These are phyloP conservation scores for Calonectris borealis DNA, from an alignment of 2,113 vertebrate species.

Conservation along the genomic window DNA sequence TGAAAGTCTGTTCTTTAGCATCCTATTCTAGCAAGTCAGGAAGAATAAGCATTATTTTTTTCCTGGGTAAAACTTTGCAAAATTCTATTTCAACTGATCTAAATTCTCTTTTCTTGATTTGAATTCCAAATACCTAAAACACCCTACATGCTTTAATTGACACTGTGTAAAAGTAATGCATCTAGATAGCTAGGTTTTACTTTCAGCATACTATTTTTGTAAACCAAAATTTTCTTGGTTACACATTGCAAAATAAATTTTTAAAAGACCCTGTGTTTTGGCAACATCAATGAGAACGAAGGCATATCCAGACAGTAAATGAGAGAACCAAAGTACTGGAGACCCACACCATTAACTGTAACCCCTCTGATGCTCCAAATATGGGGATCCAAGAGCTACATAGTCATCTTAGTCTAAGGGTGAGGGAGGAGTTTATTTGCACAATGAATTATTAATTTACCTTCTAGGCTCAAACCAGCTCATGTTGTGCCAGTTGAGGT, in stretches of 20 bases:
- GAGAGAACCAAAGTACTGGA: background rate
- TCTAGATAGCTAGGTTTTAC: background rate
- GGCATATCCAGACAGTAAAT: background rate
- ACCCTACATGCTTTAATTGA: background rate
- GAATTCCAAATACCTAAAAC: background rate
- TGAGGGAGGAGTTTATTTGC: background rate
- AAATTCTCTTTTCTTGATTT: background rate
- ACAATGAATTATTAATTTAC: background rate
- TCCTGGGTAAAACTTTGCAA: background rate
- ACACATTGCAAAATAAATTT: background rate
- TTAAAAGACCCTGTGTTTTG: background rate
- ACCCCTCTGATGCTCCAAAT: background rate
- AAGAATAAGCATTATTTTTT: background rate
- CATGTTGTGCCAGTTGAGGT: fast-evolving
- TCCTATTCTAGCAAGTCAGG: background rate
- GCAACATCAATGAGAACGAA: background rate
- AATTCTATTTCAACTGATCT: background rate
- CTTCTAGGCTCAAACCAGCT: background rate
- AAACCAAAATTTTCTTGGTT: background rate
- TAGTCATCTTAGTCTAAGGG: background rate
- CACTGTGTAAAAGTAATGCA: background rate
- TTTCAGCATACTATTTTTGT: background rate
- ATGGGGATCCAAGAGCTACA: background rate
- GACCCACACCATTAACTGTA: background rate
- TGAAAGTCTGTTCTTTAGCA: background rate